Conservation (phyloP, 64 coral and sea anemone genomes). For the Montipora cactus region DNA sequence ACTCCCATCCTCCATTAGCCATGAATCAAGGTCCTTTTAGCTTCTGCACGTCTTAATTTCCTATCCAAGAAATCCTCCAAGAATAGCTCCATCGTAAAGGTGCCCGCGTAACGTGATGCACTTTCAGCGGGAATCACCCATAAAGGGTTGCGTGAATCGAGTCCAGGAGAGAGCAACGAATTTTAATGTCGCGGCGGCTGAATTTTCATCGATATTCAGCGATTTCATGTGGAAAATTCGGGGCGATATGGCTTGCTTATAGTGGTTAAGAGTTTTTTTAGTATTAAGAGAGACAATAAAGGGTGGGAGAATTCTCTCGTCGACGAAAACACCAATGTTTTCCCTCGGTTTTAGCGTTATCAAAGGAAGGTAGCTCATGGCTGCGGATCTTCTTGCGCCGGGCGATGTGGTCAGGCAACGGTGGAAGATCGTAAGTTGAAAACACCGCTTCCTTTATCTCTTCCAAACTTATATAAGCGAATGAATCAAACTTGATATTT, state of each 20-base stretch:
- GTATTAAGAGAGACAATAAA: not conserved
- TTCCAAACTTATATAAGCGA: not conserved
- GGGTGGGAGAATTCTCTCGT: conserved; percentile 56
- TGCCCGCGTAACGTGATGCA: no score
- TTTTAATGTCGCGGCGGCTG: not conserved
- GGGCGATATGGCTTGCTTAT: conserved; percentile 29
- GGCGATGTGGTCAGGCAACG: conserved; percentile 96
- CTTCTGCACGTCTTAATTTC: no score
- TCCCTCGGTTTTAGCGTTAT: conserved; percentile 49
- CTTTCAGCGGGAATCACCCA: no score
- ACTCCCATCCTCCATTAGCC: conserved; percentile 40
- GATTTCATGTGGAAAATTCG: conserved; percentile 10
- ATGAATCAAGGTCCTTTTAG: not conserved
- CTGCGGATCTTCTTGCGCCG: conserved; percentile 74
- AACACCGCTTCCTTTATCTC: not conserved
- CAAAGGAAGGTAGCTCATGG: conserved; percentile 68
- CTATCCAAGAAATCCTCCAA: no score
- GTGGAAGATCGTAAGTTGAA: conserved; percentile 99
- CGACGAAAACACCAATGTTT: conserved; percentile 40
- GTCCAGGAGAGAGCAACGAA: not conserved
- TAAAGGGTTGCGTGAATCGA: no score
- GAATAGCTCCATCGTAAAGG: no score
- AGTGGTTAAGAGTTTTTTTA: conserved; percentile 45
- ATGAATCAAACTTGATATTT: not conserved
- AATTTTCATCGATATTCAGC: conserved; percentile 27